These are phyloP conservation scores for Melitaea cinxia DNA, from an alignment of 1,140 invertebrate genomes.

Conservation along the genomic window DNA sequence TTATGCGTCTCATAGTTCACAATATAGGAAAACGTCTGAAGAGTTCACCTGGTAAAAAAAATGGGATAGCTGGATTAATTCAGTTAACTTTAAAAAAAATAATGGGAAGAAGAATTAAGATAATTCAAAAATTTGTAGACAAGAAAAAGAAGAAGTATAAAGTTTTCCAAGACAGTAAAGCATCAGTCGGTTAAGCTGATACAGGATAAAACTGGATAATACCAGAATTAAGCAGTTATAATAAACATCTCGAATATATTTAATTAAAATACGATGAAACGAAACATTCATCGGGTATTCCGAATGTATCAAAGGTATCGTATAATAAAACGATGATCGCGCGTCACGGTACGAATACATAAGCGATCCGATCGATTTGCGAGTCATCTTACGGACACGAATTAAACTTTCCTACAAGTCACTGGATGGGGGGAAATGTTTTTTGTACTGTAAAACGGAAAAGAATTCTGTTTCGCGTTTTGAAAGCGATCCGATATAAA, in stretches of 20 bases:
- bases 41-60: too few species aligned
- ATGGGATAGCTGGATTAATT: too few species aligned
- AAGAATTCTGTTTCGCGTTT: background rate
- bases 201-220: background rate
- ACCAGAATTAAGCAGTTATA: background rate
- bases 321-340: conserved; percentile 21
- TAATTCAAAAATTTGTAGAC: background rate
- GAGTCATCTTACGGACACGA: conserved; percentile 20
- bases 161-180: too few species aligned
- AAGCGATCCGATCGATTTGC: conserved; percentile 21
- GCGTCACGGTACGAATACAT: conserved; percentile 13
- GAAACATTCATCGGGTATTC: conserved; percentile 16
- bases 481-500: too few species aligned
- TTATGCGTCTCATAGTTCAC: too few species aligned
- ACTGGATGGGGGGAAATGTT: conserved; percentile 1
- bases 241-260: background rate
- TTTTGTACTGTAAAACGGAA: conserved; percentile 12
- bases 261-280: conserved; percentile 7
- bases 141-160: too few species aligned
- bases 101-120: too few species aligned
- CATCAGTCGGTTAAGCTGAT: too few species aligned
- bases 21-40: too few species aligned
- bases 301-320: conserved; percentile 12
- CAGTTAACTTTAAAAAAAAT: too few species aligned
- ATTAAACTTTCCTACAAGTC: conserved; percentile 18